Evolutionary conservation across 2,797 vertebrate genomes (phyloP).

Genomic region (Gambusia yucatana): DNA sequence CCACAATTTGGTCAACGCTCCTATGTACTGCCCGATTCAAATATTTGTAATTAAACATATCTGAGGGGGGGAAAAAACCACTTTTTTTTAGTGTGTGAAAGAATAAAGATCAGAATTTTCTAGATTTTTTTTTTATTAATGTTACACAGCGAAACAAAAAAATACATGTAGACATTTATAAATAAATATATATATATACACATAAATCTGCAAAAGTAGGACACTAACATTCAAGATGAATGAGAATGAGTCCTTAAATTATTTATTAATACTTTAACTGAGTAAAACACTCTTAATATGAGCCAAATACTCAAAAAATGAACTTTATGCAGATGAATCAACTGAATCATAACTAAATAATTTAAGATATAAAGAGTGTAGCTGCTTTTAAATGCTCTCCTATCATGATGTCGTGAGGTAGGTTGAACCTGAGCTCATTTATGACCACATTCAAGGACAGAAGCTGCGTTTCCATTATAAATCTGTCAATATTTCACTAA

Average conservation of each 20-base stretch:
- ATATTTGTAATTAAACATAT: background rate
- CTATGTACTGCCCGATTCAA: background rate
- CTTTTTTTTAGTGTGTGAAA: background rate
- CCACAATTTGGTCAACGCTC: too few species aligned
- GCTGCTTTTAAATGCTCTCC: slow-evolving; percentile 39
- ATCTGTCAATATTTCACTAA: too few species aligned
- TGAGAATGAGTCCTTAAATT: background rate
- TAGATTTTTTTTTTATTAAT: slow-evolving; percentile 29
- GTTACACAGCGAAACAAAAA: background rate
- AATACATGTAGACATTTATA: background rate
- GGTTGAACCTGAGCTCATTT: slow-evolving; percentile 26
- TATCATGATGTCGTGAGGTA: slow-evolving; percentile 29
- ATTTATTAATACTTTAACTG: slow-evolving; percentile 3
- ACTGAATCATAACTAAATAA: background rate
- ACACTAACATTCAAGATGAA: background rate
- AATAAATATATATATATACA: slow-evolving; percentile 4
- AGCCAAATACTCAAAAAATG: slow-evolving; percentile 14
- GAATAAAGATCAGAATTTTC: slow-evolving; percentile 7
- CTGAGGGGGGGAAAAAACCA: background rate
- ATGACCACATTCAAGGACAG: background rate
- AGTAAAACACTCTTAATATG: slow-evolving; percentile 3
- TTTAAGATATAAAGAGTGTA: slow-evolving; percentile 5
- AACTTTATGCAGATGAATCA: slow-evolving; percentile 1
- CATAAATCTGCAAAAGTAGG: slow-evolving; percentile 31
- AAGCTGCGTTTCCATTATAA: too few species aligned